Percentiles rank a stretch among this genome's conserved stretches.
phyloP scores from a whole-genome alignment of 2,797 vertebrate genomes.

The Syncerus caffer region DNA sequence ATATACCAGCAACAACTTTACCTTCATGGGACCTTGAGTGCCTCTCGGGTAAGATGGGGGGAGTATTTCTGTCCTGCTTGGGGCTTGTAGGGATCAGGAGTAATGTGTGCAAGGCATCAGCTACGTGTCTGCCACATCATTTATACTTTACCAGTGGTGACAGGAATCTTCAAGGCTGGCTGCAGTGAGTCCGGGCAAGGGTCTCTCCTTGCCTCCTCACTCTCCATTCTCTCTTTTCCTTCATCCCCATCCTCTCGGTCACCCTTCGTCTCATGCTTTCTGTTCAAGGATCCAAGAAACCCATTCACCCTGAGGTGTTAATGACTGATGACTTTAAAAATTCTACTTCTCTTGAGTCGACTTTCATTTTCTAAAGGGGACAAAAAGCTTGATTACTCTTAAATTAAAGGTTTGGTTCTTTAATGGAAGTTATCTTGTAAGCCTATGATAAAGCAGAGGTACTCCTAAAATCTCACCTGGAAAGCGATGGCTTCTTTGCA shows the following conservation, averaged over 20 bases:
- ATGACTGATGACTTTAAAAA: background rate
- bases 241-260: fast-evolving
- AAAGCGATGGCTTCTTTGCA: background rate
- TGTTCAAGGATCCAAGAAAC: background rate
- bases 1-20: background rate
- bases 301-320: background rate
- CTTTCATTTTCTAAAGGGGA: conserved; percentile 1
- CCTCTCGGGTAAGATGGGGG: background rate
- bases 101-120: background rate
- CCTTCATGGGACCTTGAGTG: background rate
- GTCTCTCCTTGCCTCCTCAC: background rate
- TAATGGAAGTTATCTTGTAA: background rate
- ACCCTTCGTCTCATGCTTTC: background rate
- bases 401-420: background rate
- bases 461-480: background rate
- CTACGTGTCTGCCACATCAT: fast-evolving
- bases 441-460: background rate
- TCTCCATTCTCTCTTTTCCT: background rate
- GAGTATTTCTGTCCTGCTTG: background rate
- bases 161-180: background rate
- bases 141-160: background rate
- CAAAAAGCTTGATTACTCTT: background rate
- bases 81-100: background rate
- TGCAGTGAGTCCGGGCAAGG: no score
- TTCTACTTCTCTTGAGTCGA: background rate